These are phyloP conservation scores for Oreochromis aureus DNA, from an alignment of 2,113 vertebrate genomes.

Conservation along the genomic window DNA sequence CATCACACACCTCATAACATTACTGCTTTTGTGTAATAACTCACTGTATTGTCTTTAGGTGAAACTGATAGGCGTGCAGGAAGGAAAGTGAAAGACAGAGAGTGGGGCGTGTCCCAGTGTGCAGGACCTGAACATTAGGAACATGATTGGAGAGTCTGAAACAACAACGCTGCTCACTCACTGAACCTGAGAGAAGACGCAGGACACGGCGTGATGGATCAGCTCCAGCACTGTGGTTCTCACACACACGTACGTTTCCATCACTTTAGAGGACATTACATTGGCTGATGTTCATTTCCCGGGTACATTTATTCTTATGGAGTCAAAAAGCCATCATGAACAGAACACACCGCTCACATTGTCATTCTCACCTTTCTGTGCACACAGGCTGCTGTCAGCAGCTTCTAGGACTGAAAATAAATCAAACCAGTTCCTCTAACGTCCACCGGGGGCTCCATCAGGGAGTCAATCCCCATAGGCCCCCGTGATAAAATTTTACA, in stretches of 20 bases:
- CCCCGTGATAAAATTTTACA: background rate
- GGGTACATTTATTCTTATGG: background rate
- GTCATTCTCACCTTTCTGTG: background rate
- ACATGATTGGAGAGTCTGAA: background rate
- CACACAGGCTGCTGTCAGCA: background rate
- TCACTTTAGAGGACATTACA: background rate
- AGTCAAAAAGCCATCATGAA: background rate
- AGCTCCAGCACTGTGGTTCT: background rate
- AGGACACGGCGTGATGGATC: background rate
- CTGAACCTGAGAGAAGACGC: background rate
- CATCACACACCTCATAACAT: background rate
- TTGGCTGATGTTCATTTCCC: background rate
- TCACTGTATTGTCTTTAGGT: fast-evolving
- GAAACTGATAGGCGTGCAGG: background rate
- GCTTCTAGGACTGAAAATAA: background rate
- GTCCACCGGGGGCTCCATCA: background rate
- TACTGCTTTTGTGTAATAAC: background rate
- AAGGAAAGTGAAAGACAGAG: background rate
- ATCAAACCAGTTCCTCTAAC: background rate
- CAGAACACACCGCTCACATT: background rate
- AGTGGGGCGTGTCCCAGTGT: background rate
- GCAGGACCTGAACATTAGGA: background rate
- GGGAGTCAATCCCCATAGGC: background rate
- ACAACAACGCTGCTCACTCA: background rate
- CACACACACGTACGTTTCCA: background rate